Evolutionary conservation across 2,113 vertebrate genomes (phyloP), one percentile per base, ranked within the genome.

Genomic region (Accipiter virgatus): DNA sequence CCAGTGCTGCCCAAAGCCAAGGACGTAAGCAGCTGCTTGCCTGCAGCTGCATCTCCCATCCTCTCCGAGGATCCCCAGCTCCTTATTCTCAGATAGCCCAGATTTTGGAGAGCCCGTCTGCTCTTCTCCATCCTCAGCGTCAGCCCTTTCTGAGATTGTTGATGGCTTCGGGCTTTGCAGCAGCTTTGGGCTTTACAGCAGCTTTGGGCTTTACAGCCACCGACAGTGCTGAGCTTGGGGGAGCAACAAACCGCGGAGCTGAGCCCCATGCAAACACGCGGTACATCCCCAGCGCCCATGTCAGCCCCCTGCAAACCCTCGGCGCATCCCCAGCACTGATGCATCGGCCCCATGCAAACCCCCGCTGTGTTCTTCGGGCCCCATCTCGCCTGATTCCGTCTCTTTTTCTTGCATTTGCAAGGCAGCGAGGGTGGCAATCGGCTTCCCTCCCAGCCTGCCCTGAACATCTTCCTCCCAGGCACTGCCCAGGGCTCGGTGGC

Each of bases 381-480:
- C 36, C 59, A 0, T 10, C 74, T 70, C 8, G 0, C 71, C 88
- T 5, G 10, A 68, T n/a, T 40, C 66, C 17, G 0, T 26, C 55
- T 25, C 9, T 0, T 40, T 56, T n/a, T 79, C 79, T 68, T 11
- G 0, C 29, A 2, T 29, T 38, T 34, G 9, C 27, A 34, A n/a
- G 32, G 43, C 68, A 45, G 25, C 2, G 1, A 59, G 56, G 26
- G 22, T 4, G 0, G 47, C 2, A 3, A n/a, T 29, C 10, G 0
- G n/a, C 40, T 78, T 42, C 25, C 29, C 36, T 13, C 20, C 0
- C 58, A 20, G 13, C 56, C 55, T 43, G 56, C 42, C 34, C 58
- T 2, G 2, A 67, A 17, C 48, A 8, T 27, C 78, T 81, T 65
- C 72, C 45, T 72, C n/a, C 59, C 6, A 2, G 29, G 7, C 5